Evolutionary conservation across 2,888 invertebrate species (phyloP), one percentile per base, ranked within the genome.

Genomic region (Agriopis leucophaearia): DNA sequence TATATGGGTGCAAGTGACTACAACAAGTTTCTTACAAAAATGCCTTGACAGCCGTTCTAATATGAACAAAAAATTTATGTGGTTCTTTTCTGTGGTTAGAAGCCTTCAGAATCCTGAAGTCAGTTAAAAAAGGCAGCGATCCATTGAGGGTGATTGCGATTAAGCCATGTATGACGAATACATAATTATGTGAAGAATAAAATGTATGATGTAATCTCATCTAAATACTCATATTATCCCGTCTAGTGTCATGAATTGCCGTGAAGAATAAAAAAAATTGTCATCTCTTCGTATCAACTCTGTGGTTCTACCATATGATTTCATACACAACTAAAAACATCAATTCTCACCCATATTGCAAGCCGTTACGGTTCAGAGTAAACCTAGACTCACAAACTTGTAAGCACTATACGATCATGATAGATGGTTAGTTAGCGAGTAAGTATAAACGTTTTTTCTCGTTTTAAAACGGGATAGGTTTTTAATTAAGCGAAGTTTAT

Each of bases 401-500:
- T 48, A 18, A 50, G 47, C 38, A 27, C 27, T 27, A 27, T 27
- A 58, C 35, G 42, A 48, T 13, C 51, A 38, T 56, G 64, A 64
- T 58, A 59, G 48, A 61, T 64, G 45, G 51, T 47, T 65, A 62
- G 45, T 64, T 64, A 56, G 45, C 44, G 48, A n/a, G 40, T 55
- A 68, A n/a, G 40, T 55, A 68, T 58, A 62, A 61, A 16, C 44
- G 36, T 45, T 64, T 68, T 50, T 60, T 60, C 47, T 62, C 40
- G 45, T 66, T 54, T 66, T 48, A 40, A 57, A 42, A 59, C 47
- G 13, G 47, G 57, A 62, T 47, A 47, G 57, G 58, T 47, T 62
- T 51, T 67, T 62, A 55, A 60, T 66, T 66, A 60, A 44, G 56
- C 48, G 18, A 35, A 59, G 45, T 58, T 59, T 59, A 55, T 54